Base-by-base conservation (phyloP, 2,113 vertebrate species). In the Pelecanus crispus region DNA sequence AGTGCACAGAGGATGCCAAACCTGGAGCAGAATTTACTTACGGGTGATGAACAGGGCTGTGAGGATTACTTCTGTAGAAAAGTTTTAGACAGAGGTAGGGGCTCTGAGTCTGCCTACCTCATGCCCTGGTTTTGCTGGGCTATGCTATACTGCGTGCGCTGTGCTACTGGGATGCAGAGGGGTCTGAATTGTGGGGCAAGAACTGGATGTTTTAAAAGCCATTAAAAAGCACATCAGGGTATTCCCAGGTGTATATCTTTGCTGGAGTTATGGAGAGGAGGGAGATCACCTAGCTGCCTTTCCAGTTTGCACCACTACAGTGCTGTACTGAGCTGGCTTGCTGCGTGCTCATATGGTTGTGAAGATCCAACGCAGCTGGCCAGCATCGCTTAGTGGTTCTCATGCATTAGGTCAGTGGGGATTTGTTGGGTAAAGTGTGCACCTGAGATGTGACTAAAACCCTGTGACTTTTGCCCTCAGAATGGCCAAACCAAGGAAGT, bases 41-140 rank as follows among this genome's bases (percentile, higher is more conserved):
- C 31, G 18, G 18, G 12, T 56, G 19, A 31, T 59, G 7, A 67
- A 9, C 34, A 52, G 22, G 49, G 14, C 77, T 86, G 34, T 70
- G 38, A 86, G 29, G 25, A 61, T 77, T 45, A 81, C 21, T 53
- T 75, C 25, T 44, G 14, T 42, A n/a, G 42, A 53, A 62, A 61
- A 74, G 45, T 25, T 92, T 84, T 56, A 74, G 45, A 52, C 0
- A 0, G 6, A 7, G 9, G 5, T 34, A 73, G 49, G 21, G 25
- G 6, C 75, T 92, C 68, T 90, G 44, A 42, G 50, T 40, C 24
- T 25, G 34, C 20, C 18, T 56, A 6, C n/a, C 45, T 50, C 25
- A 32, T 1, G 2, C 29, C 16, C 49, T 47, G 47, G 49, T 50
- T 92, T 92, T 90, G 18, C 21, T 78, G 59, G 52, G 18, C 70